Evolutionary conservation across 2,113 vertebrate species (phyloP), one percentile per base, ranked within the genome.

Genomic region (Siniperca knerii): DNA sequence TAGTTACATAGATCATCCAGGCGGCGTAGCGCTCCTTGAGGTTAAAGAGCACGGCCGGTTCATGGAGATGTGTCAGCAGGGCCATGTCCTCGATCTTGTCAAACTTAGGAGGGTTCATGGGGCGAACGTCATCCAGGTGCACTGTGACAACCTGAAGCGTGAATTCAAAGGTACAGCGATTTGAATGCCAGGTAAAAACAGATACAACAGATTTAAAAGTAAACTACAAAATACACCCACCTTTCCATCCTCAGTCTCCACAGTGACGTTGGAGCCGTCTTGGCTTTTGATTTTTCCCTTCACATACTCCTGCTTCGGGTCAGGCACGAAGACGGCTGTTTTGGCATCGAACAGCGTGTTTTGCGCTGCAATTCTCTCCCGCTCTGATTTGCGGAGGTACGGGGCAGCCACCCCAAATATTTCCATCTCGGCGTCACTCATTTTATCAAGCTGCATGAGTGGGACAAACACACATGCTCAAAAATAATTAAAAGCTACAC

Each of bases 261-360:
- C 95, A 0, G 93, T 96, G 79, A 96, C 94, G 33, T 94, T 96
- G 42, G 92, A 88, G 0, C 92, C 92, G 40, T 97, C 95, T 0
- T 93, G 78, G 76, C 93, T 93, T 83, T 94, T 96, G 73, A 97
- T 96, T 86, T 91, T 97, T 3, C 96, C 96, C 76, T 95, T 96
- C 79, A 89, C 83, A 4, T 97, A 97, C 62, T 96, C 96, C 37
- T 93, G 83, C 82, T 94, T 95, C 0, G 95, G 81, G 64, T 97
- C 96, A 0, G 94, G 93, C 91, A 97, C 96, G 46, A 94, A 97
- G 82, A 96, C 96, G 21, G 95, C 94, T 6, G 95, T 96, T 77
- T 96, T 97, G 90, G 96, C 95, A 5, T 97, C 97, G 23, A 97
- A 97, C 0, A 94, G 94, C 76, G 92, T 79, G 81, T 96, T 97